Base-by-base conservation (phyloP, 2,113 vertebrate species). In the Tupaia tana region DNA sequence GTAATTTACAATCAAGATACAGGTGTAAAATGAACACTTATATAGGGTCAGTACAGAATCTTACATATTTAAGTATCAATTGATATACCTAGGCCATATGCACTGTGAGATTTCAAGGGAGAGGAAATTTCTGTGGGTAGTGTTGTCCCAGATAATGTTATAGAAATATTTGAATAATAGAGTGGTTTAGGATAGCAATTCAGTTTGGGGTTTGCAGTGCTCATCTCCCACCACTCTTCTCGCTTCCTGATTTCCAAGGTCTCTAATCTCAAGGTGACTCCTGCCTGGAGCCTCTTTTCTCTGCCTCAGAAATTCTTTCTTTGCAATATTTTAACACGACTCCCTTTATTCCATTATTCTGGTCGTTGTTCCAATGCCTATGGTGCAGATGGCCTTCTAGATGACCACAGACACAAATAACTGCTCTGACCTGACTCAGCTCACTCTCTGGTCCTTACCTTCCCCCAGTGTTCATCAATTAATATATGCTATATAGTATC, bases 401-500 rank as follows among this genome's bases (percentile, higher is more conserved):
- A 18, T 0, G 8, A 34, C 7, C 13, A 16, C 27, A 9, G 7
- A 11, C 29, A 82, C 43, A 64, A 29, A 14, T 1, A n/a, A 27
- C 22, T 74, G 34, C 0, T 4, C 43, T 63, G 9, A 6, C 61
- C 27, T 75, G 27, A 15, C 16, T 3, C 16, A 58, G 1, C 3
- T 24, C 19, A 1, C 16, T 31, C 19, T 82, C 74, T 22, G 7
- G 9, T 34, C 12, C 14, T 61, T 25, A 6, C 9, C 31, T 1
- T 12, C 8, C 15, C 54, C 15, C 1, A 1, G 10, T 9, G 16
- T 20, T 8, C 6, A 43, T n/a, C 27, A 1, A 24, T 63, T 43
- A 7, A 12, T 66, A 0, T 27, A 1, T 7, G 7, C 22, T 3
- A 0, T 0, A 0, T 11, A 20, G 27, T 24, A 52, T 10, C 13